Evolutionary conservation across 2,888 invertebrate species (phyloP), one percentile per base, ranked within the genome.

Genomic region (Drosophila ustulata): DNA sequence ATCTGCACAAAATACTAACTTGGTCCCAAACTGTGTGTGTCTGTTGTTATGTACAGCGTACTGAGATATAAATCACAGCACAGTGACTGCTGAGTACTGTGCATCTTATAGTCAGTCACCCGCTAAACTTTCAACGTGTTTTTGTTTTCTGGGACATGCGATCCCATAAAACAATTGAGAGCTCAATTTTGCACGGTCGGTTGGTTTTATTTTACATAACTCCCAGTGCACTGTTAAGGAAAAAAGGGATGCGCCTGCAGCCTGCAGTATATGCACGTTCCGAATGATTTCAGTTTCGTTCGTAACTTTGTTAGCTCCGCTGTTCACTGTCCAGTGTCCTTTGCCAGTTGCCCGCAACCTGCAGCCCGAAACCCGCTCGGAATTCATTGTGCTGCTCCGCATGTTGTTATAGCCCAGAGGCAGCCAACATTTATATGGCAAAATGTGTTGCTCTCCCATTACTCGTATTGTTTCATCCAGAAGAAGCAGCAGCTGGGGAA

Each of bases 81-180:
- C 18, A 18, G 18, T 18, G 18, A 18, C 18, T 8, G 1, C 8
- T 51, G n/a, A 13, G n/a, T 28, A 37, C n/a, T 25, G 57, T 34
- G 56, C 34, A 56, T 56, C 25, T 57, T 1, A 6, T 26, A 26
- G 46, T 57, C 26, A 47, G n/a, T 52, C 41, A 9, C 11, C 4
- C 63, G 18, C 18, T 9, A 41, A 26, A 34, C 9, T 53, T 39
- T 50, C 18, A 26, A 30, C 3, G 23, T 49, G n/a, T 25, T 52
- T 30, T 41, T 61, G 18, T 64, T 68, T 66, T 71, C 66, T 75
- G 69, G 65, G 64, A 34, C 72, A 67, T 52, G 39, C 72, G 71
- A 67, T 68, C 71, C 67, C 77, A 77, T 85, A 85, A 85, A 88
- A 81, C 84, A 88, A 85, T 88, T 75, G 88, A 82, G 79, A 73